Evolutionary conservation across 2,797 vertebrate genomes (phyloP).

Genomic region (Buphagus erythrorhynchus): DNA sequence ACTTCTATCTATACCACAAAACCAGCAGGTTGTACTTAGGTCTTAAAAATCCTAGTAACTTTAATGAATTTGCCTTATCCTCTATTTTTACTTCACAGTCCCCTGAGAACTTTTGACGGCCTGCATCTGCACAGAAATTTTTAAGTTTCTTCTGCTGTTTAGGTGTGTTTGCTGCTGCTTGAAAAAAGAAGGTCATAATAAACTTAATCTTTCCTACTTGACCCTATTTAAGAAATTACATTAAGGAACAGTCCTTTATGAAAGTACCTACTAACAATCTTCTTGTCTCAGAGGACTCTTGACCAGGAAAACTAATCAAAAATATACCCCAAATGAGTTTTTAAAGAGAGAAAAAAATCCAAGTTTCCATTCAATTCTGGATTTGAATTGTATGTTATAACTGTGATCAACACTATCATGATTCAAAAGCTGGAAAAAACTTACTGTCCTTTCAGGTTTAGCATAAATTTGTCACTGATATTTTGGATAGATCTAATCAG

Average conservation of each 20-base stretch:
- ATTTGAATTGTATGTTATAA: background rate
- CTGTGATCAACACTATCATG: background rate
- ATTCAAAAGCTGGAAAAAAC: background rate
- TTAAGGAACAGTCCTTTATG: background rate
- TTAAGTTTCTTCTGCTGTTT: background rate
- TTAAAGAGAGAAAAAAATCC: background rate
- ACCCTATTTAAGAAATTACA: background rate
- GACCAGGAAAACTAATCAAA: background rate
- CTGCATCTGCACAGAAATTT: background rate
- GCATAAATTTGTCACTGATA: background rate
- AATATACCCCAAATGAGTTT: background rate
- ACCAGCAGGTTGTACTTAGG: background rate
- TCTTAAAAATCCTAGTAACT: background rate
- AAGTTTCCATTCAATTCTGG: background rate
- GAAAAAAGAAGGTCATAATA: background rate
- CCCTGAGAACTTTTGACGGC: background rate
- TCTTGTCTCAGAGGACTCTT: background rate
- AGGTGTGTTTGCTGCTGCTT: background rate
- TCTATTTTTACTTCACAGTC: background rate
- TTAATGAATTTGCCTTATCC: background rate
- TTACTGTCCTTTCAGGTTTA: background rate
- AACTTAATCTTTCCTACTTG: background rate
- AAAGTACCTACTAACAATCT: background rate
- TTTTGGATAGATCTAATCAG: background rate
- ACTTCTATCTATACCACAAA: background rate